Percentiles rank a stretch among this genome's conserved stretches.
phyloP scores from a whole-genome alignment of 2,113 vertebrate species.

The Urocolius indicus region DNA sequence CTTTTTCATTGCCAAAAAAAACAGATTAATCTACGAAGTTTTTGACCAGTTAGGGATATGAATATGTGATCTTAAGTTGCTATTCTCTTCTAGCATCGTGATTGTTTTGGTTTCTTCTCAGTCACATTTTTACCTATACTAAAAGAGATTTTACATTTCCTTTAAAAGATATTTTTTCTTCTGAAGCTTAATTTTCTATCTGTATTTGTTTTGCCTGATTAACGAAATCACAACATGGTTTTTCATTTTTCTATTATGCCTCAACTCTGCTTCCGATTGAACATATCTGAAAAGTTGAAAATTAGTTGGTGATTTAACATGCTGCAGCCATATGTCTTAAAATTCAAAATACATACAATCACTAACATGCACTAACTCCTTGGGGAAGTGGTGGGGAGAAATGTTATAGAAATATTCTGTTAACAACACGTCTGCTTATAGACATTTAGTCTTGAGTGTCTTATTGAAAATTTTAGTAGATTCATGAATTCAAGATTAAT shows the following conservation, averaged over 20 bases:
- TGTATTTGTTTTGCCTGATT: not conserved
- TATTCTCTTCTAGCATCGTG: not conserved
- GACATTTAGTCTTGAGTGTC: not conserved
- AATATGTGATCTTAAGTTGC: not conserved
- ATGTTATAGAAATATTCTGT: not conserved
- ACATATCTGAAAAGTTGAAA: not conserved
- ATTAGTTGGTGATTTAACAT: not conserved
- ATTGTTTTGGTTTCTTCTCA: not conserved
- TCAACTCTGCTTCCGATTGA: not conserved
- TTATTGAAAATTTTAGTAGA: not conserved
- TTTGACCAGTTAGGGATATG: not conserved
- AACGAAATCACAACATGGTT: not conserved
- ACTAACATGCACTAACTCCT: not conserved
- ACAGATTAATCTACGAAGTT: not conserved
- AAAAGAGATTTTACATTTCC: not conserved
- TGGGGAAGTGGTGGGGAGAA: fast-evolving
- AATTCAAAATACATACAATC: not conserved
- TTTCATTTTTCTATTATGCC: not conserved
- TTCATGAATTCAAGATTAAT: not conserved
- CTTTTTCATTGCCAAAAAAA: not conserved
- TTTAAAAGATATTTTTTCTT: not conserved
- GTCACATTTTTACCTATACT: not conserved
- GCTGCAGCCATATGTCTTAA: not conserved
- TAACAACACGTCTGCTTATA: not conserved
- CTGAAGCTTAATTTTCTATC: not conserved